Base-by-base conservation (phyloP, 2,888 invertebrate species). In the Drosophila atripex region DNA sequence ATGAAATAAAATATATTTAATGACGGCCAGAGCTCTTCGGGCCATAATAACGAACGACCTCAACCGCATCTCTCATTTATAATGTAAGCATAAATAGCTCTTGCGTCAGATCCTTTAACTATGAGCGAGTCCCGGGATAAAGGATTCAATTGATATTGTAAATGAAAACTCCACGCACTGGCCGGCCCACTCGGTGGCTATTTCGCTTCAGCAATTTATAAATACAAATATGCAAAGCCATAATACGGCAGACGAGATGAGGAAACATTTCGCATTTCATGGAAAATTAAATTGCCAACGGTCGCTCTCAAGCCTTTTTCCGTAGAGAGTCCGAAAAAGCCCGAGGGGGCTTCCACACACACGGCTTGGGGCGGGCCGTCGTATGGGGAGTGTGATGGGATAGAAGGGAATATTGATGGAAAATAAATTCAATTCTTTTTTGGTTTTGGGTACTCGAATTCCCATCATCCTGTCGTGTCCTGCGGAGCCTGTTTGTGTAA, bases 211-310 rank as follows among this genome's bases (percentile, higher is more conserved):
- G 57, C 65, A 80, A 78, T 76, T 72, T 74, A 77, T 73, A 78
- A 76, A 77, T 74, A 65, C 80, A 83, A 69, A 66, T 45, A 50
- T 59, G 47, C 41, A 77, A 60, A 78, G 39, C 71, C 45, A 43
- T 25, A 61, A 55, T 47, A 41, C 43, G 28, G 45, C 11, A 14
- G 49, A 39, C n/a, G 32, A 28, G 61, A 25, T 53, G 54, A 64
- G 70, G 58, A 63, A 69, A 50, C 50, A 66, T 63, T 64, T 73
- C 76, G 71, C 71, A 77, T 76, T 82, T 83, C 73, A 78, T 70
- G 84, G 75, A 56, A 78, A 83, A 83, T 82, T 83, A 76, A 78
- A 83, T 82, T 80, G 76, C 71, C 77, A 76, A 71, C 73, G 82
- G 79, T 79, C 76, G 78, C 69, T 68, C 66, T 75, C 72, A 65